Conservation (phyloP, 2,888 invertebrate genomes). For the Drosophila tripunctata region DNA sequence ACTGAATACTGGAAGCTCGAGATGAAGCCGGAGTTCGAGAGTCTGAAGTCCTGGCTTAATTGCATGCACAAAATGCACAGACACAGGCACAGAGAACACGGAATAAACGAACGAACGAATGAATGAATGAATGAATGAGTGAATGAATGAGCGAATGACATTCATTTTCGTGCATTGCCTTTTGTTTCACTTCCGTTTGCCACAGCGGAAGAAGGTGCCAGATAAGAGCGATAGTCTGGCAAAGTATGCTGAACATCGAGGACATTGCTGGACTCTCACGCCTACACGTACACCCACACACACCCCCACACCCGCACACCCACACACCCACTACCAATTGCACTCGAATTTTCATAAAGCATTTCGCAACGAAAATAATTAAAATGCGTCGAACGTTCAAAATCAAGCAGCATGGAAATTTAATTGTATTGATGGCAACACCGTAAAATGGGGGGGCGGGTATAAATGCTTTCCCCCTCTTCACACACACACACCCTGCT, state of each 20-base stretch:
- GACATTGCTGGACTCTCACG: conserved; percentile 32
- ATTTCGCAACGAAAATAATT: conserved; percentile 75
- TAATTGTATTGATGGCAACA: conserved; percentile 69
- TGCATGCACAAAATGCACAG: conserved; percentile 58
- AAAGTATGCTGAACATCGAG: conserved; percentile 21
- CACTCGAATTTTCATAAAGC: conserved; percentile 73
- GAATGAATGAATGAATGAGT: conserved; percentile 61
- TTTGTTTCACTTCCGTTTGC: conserved; percentile 71
- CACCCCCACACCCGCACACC: no score
- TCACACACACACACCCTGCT: no score
- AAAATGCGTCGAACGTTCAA: conserved; percentile 76
- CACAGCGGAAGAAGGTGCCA: conserved; percentile 59
- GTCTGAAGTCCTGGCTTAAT: conserved; percentile 51
- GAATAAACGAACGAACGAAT: conserved; percentile 21
- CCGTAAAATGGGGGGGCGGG: neutral
- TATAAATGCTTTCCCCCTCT: neutral
- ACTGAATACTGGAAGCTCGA: neutral
- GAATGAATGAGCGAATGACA: conserved; percentile 67
- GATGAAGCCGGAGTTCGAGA: conserved; percentile 3
- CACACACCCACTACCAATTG: conserved; percentile 35
- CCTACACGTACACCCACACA: no score
- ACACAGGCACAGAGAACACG: conserved; percentile 18
- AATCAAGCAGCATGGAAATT: conserved; percentile 78
- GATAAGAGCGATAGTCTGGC: conserved; percentile 38
- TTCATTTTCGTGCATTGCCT: conserved; percentile 63